Conservation (phyloP, 2,797 vertebrate genomes). For the Australoheros facetus region DNA sequence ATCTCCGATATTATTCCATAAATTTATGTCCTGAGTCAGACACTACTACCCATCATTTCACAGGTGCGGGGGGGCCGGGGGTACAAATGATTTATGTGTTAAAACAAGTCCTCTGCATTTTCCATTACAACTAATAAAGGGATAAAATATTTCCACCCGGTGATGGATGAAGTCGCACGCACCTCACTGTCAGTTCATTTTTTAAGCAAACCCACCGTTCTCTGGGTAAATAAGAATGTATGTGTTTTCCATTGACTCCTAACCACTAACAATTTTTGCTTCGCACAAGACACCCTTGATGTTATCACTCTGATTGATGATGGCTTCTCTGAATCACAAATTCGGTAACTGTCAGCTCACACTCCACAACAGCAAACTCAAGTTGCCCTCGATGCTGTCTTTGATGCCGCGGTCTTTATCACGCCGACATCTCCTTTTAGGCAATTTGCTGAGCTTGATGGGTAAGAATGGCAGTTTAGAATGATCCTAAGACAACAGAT, state of each 20-base stretch:
- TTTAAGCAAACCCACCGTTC: conserved; percentile 75
- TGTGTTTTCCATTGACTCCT: conserved; percentile 69
- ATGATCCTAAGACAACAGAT: conserved; percentile 32
- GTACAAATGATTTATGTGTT: conserved; percentile 82
- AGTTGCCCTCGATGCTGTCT: conserved; percentile 19
- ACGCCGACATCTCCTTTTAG: conserved; percentile 42
- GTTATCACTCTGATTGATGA: conserved; percentile 67
- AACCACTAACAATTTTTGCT: conserved; percentile 62
- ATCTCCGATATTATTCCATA: conserved; percentile 78
- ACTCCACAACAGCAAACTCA: conserved; percentile 20
- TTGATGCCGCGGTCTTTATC: conserved; percentile 53
- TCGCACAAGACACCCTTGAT: conserved; percentile 52
- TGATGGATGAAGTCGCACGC: conserved; percentile 82
- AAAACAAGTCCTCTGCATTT: conserved; percentile 80
- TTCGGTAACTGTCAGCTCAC: conserved; percentile 57
- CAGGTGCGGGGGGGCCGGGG: conserved; percentile 53
- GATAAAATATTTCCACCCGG: conserved; percentile 77
- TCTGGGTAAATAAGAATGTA: conserved; percentile 79
- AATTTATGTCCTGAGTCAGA: conserved; percentile 74
- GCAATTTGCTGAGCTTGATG: conserved; percentile 44
- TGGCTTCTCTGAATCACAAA: conserved; percentile 21
- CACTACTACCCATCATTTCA: conserved; percentile 69
- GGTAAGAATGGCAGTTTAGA: conserved; percentile 54
- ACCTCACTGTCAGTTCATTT: conserved; percentile 82
- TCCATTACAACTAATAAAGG: conserved; percentile 82